Conservation (phyloP, 2,797 vertebrate genomes). For the Arremon brunneinucha region DNA sequence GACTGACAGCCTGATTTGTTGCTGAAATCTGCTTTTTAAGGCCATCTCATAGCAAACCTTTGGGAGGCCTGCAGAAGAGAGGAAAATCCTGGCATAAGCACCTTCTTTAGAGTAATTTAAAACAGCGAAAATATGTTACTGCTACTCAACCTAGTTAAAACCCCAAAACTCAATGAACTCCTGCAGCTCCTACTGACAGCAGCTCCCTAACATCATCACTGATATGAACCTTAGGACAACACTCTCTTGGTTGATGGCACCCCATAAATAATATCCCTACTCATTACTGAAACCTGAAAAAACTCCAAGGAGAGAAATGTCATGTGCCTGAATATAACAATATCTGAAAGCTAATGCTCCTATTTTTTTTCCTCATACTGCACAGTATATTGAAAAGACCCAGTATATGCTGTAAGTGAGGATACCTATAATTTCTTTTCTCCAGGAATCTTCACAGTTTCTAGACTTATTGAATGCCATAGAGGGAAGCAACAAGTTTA, state of each 20-base stretch:
- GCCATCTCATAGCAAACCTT: neutral
- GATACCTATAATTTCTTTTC: slow-evolving; percentile 31
- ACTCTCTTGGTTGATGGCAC: neutral
- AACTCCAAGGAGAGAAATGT: slow-evolving; percentile 22
- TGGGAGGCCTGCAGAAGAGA: neutral
- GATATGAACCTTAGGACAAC: slow-evolving; percentile 43
- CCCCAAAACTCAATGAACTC: neutral
- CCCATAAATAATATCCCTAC: slow-evolving; percentile 43
- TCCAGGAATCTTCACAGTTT: slow-evolving; percentile 46
- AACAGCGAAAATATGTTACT: neutral
- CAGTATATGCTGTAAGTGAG: neutral
- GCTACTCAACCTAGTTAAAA: slow-evolving; percentile 32
- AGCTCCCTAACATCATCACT: slow-evolving; percentile 5
- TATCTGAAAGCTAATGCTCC: slow-evolving; percentile 33
- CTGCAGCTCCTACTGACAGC: slow-evolving; percentile 9
- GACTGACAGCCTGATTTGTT: neutral
- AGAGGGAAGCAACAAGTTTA: slow-evolving; percentile 73
- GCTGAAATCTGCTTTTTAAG: neutral
- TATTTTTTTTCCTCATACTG: slow-evolving; percentile 7
- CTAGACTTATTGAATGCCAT: slow-evolving; percentile 60
- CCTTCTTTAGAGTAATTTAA: neutral
- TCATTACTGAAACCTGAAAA: slow-evolving; percentile 45
- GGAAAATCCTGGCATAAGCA: neutral
- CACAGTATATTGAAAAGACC: slow-evolving; percentile 23
- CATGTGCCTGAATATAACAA: neutral